Evolutionary conservation across 1,140 invertebrate genomes (phyloP).

Genomic region (Drosophila nigromelanica): DNA sequence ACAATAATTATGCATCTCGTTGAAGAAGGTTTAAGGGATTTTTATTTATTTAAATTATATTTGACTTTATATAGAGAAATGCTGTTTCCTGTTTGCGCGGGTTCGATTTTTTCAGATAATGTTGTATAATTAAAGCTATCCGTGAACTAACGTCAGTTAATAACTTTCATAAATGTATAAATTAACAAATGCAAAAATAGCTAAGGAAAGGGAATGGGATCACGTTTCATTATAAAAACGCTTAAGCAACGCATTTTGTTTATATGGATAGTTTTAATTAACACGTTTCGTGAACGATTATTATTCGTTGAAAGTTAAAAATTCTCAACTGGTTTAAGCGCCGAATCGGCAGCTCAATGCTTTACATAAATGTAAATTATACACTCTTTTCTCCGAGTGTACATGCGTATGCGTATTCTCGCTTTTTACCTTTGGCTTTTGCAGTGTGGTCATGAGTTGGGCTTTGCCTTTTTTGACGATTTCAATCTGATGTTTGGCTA

Average conservation of each 20-base stretch:
- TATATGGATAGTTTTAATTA: not conserved
- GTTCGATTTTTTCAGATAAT: no score
- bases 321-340: not conserved
- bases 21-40: not conserved
- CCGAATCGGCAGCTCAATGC: not conserved
- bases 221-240: not conserved
- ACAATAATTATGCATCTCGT: not conserved
- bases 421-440: slow-evolving; percentile 1
- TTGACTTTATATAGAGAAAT: no score
- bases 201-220: not conserved
- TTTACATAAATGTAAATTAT: not conserved
- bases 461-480: slow-evolving; percentile 38
- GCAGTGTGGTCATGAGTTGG: slow-evolving; percentile 12
- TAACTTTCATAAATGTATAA: not conserved
- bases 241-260: not conserved
- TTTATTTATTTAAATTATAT: no score
- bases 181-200: not conserved
- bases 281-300: no score
- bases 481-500: slow-evolving; percentile 56
- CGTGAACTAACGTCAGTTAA: not conserved
- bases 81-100: no score
- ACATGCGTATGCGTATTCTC: not conserved
- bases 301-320: not conserved
- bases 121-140: no score
- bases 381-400: slow-evolving; percentile 22